Conservation (phyloP, 2,888 invertebrate genomes). For the Diabrotica balteata region DNA sequence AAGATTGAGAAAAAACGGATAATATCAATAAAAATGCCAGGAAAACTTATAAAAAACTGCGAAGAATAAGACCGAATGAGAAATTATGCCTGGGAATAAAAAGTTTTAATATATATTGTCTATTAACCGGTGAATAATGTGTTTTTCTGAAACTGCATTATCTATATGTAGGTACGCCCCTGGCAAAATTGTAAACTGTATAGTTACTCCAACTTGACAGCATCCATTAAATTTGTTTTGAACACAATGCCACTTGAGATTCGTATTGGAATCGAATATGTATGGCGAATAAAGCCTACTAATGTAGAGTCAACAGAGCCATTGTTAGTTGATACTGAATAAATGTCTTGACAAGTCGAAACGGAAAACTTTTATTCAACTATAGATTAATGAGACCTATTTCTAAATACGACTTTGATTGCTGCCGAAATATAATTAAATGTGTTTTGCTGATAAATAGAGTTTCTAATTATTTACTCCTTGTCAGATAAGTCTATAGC, state of each 20-base stretch:
- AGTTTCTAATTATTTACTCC: too few species aligned
- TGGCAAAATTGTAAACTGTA: slow-evolving; percentile 19
- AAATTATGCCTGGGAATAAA: too few species aligned
- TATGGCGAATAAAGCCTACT: slow-evolving; percentile 12
- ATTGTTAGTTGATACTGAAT: slow-evolving; percentile 17
- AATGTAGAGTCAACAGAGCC: neutral
- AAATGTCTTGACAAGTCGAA: neutral
- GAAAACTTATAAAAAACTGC: too few species aligned
- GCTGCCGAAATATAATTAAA: too few species aligned
- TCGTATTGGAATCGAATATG: slow-evolving; percentile 20
- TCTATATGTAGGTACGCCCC: neutral
- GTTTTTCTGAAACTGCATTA: too few species aligned
- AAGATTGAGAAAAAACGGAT: too few species aligned
- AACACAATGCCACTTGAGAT: slow-evolving; percentile 22
- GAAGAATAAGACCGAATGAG: too few species aligned
- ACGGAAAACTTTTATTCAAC: neutral
- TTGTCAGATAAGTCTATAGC: too few species aligned
- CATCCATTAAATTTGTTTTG: slow-evolving; percentile 25
- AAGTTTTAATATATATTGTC: too few species aligned
- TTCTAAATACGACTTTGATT: neutral
- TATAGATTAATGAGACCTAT: neutral
- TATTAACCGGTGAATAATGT: too few species aligned
- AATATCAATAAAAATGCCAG: too few species aligned
- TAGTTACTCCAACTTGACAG: slow-evolving; percentile 22
- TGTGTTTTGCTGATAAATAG: too few species aligned